Percentiles rank a stretch among this genome's conserved stretches.
Evolutionary conservation across 2,888 invertebrate genomes (phyloP).

Genomic region (Dryococelus australis): DNA sequence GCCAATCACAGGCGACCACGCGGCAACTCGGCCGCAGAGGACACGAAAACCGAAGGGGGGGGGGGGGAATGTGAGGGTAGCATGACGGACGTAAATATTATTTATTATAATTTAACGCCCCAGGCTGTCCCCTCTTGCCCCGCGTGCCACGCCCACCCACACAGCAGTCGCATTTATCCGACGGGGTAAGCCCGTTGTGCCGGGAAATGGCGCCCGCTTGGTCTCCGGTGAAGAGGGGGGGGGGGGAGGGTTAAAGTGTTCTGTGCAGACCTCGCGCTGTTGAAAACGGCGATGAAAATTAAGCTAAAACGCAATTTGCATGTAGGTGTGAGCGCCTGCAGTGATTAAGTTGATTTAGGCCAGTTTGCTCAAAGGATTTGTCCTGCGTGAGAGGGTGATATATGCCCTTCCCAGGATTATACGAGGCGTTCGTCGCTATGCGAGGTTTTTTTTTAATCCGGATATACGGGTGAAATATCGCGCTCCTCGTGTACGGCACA

Average conservation of each 20-base stretch:
- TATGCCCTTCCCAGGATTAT: conserved; percentile 2
- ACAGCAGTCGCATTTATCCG: background rate
- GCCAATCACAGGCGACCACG: background rate
- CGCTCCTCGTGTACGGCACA: background rate
- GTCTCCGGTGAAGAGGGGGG: background rate
- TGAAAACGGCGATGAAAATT: conserved; percentile 8
- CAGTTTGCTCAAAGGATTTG: conserved; percentile 16
- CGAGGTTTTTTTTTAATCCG: background rate
- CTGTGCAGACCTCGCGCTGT: background rate
- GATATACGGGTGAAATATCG: background rate
- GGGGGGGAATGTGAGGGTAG: background rate
- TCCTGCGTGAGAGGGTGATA: background rate
- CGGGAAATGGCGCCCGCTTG: background rate
- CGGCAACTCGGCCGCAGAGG: too few species aligned
- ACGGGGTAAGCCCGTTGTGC: background rate
- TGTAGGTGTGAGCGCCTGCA: conserved; percentile 4
- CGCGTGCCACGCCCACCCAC: background rate
- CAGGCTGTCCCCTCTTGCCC: background rate
- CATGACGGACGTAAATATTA: background rate
- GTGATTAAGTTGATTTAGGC: conserved; percentile 10
- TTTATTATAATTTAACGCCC: conserved; percentile 16
- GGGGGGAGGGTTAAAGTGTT: background rate
- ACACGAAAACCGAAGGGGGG: too few species aligned
- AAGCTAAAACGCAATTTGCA: conserved; percentile 16
- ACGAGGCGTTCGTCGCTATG: background rate